These are phyloP conservation scores for Leptodirus hochenwartii DNA, from an alignment of 2,888 invertebrate species.

Conservation along the genomic window DNA sequence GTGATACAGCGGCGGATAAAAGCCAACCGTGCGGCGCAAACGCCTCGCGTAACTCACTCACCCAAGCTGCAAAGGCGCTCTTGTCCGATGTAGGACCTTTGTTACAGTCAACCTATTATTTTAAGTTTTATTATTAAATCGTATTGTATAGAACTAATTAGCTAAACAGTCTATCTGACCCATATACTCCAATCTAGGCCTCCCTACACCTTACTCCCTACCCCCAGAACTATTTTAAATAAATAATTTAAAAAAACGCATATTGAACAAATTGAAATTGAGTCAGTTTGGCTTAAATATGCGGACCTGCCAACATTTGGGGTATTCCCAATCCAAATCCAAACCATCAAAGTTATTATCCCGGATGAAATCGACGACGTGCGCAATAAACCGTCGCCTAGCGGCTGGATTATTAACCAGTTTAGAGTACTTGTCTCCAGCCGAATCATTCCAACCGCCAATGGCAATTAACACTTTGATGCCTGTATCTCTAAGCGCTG, in stretches of 20 bases:
- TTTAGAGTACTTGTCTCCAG: slow-evolving; percentile 73
- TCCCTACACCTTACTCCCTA: no score
- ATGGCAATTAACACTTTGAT: slow-evolving; percentile 73
- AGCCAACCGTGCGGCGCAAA: slow-evolving; percentile 54
- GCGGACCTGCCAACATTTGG: slow-evolving; percentile 70
- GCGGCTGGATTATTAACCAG: slow-evolving; percentile 57
- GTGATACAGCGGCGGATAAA: slow-evolving; percentile 71
- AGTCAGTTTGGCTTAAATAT: not conserved
- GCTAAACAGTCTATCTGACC: no score
- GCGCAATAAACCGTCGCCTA: slow-evolving; percentile 52
- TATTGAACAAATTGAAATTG: no score
- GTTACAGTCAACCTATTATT: slow-evolving; percentile 52
- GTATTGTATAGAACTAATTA: not conserved
- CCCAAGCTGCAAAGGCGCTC: slow-evolving; percentile 53
- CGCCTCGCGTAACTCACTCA: slow-evolving; percentile 51
- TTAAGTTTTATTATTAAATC: slow-evolving; percentile 3
- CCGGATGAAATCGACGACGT: slow-evolving; percentile 60
- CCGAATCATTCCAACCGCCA: slow-evolving; percentile 92
- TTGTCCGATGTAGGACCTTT: slow-evolving; percentile 71
- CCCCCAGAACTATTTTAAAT: no score
- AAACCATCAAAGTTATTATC: slow-evolving; percentile 75
- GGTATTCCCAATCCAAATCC: slow-evolving; percentile 90
- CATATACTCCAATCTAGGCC: no score
- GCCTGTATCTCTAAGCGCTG: slow-evolving; percentile 48
- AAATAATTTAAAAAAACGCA: no score